phyloP scores from a whole-genome alignment of 2,888 invertebrate species.

The Polydrusus cervinus region DNA sequence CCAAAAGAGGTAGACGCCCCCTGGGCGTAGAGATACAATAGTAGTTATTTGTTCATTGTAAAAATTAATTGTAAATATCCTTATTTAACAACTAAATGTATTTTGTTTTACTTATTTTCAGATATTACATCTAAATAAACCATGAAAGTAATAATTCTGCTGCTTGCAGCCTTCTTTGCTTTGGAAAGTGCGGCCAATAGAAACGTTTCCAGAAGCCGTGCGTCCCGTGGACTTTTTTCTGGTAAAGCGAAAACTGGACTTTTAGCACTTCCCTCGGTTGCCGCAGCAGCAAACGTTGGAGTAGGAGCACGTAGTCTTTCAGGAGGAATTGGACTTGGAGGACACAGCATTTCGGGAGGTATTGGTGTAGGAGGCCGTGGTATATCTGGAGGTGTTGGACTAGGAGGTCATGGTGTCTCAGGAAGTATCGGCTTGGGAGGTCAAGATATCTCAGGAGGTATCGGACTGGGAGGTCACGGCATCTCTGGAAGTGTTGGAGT shows the following conservation, averaged over 20 bases:
- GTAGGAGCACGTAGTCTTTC: conserved; percentile 10
- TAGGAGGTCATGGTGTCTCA: conserved; percentile 6
- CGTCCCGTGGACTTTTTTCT: neutral
- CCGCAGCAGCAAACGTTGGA: neutral
- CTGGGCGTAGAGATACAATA: too few species aligned
- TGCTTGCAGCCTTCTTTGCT: neutral
- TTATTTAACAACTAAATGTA: too few species aligned
- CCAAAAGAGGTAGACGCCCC: too few species aligned
- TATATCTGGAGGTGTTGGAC: conserved; percentile 1
- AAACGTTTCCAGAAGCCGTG: neutral
- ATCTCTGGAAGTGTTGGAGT: conserved; percentile 10
- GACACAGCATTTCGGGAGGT: conserved; percentile 3
- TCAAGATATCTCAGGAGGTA: conserved; percentile 2
- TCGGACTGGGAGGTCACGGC: conserved; percentile 34
- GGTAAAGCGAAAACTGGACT: neutral
- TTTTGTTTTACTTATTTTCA: conserved; percentile 2
- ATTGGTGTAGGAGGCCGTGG: neutral
- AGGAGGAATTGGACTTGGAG: neutral
- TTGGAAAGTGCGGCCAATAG: neutral
- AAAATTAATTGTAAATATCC: too few species aligned
- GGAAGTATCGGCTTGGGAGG: conserved; percentile 17
- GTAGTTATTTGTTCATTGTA: too few species aligned
- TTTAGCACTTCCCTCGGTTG: conserved; percentile 5
- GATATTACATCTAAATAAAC: conserved; percentile 2
- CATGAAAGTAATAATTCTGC: conserved; percentile 7